Base-by-base conservation (phyloP, 2,888 invertebrate genomes). In the Leucophora obtusa region DNA sequence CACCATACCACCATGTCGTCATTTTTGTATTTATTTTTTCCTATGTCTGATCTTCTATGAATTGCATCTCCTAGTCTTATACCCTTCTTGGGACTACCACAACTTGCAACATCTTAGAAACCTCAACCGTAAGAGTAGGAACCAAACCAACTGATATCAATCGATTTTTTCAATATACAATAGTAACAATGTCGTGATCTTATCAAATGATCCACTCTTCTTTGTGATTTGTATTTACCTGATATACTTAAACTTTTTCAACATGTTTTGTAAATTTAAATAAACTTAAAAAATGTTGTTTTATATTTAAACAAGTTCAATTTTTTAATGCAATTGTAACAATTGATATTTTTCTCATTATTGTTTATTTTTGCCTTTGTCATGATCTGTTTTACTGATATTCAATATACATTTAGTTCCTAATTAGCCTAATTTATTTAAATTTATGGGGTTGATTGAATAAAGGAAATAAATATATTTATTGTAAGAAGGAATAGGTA, bases 161-260 rank as follows among this genome's bases (percentile, higher is more conserved):
- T 83, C 83, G 83, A 77, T 80, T 72, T 62, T 47, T 43, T n/a
- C n/a, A 72, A 60, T 10, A 60, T 10, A 56, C 15, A 28, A 62
- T 53, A 69, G 59, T 38, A 74, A 76, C 73, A 74, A 82, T 74
- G 81, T 82, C 81, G 82, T 79, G 83, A 83, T 83, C 83, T 81
- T 82, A 83, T 83, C 83, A 80, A 43, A 63, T 75, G 82, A 79
- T 82, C 72, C 69, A 75, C 65, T 82, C 72, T 70, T 47, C 7
- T 28, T 62, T 81, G 77, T 74, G 77, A 81, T 81, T 81, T 70
- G 81, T 77, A 66, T 81, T 58, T 59, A 43, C 15, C 18, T 50
- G 51, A 14, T 35, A 51, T 28, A 28, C 28, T 28, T 28, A 28
- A 28, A 28, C 43, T 63, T 59, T 60, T 69, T 15, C 6, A 47